Evolutionary conservation across 2,113 vertebrate species (phyloP), one percentile per base, ranked within the genome.

Genomic region (Grammomys surdaster): DNA sequence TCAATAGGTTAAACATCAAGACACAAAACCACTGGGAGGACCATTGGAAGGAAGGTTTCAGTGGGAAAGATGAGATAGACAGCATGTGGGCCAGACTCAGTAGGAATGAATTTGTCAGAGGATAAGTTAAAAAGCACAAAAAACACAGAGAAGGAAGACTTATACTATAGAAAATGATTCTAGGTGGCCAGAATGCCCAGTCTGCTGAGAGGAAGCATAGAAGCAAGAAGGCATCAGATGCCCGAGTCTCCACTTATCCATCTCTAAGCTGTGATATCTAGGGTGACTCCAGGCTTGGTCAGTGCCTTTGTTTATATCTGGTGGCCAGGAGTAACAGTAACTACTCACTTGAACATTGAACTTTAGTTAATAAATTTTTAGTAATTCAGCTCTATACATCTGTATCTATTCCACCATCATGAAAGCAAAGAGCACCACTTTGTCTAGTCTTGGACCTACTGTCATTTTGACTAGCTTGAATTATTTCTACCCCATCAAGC

Each of bases 221-320:
- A 87, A 77, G 22, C 26, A 86, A 70, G 81, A 22, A 14, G 7
- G 24, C 46, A 1, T 16, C 17, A 11, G 31, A 60, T 72, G 56
- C 46, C 43, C 40, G 2, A 48, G 36, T 31, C 1, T 5, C 67
- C 17, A 14, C 40, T 36, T 26, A 3, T 36, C 22, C 20, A 8
- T 33, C 46, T 12, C 8, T 12, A 20, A 4, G 7, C 82, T 85
- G 19, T 26, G 19, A 40, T 16, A 82, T 82, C 33, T 82, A 36
- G 9, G 54, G 40, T 82, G 80, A 60, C 54, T 82, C 80, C 54
- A 58, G 36, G 54, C n/a, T 60, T 16, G 12, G 22, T 40, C 54
- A 58, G 20, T 13, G 81, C 33, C 10, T 75, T 75, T 91, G 63
- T 88, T 58, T 94, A 24, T 81, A 69, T 93, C 33, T 91, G 87